These are phyloP conservation scores for Oxytorus armatus DNA, from an alignment of 2,888 invertebrate species.

Conservation along the genomic window DNA sequence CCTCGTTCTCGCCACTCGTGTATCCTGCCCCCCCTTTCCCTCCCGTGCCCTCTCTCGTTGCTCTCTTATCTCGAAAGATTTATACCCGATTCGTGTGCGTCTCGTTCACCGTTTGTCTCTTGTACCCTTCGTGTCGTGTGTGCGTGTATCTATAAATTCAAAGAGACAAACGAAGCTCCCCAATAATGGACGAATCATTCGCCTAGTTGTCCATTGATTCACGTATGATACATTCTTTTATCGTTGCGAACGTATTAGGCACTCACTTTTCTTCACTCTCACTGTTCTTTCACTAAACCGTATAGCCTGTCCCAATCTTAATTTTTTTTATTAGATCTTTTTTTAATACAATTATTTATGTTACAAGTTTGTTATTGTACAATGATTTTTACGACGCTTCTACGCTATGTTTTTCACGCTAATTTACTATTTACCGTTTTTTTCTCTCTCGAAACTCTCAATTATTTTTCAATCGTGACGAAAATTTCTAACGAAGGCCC, in stretches of 20 bases:
- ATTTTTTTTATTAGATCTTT: too few relatives aligned
- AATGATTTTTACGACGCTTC: too few relatives aligned
- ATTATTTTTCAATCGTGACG: too few relatives aligned
- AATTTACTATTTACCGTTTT: too few relatives aligned
- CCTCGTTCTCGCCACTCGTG: slow-evolving; percentile 30
- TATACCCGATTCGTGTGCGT: slow-evolving; percentile 68
- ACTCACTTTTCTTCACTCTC: slow-evolving; percentile 4
- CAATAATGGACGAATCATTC: slow-evolving; percentile 41
- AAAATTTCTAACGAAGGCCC: too few relatives aligned
- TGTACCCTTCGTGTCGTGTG: slow-evolving; percentile 38
- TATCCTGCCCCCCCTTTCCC: slow-evolving; percentile 37
- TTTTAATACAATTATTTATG: too few relatives aligned
- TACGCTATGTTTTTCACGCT: too few relatives aligned
- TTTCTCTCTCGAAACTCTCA: too few relatives aligned
- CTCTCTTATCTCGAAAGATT: slow-evolving; percentile 67
- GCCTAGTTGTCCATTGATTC: slow-evolving; percentile 34
- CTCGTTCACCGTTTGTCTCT: slow-evolving; percentile 19
- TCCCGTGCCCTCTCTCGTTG: slow-evolving; percentile 26
- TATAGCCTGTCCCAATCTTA: too few relatives aligned
- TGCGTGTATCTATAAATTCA: too few relatives aligned
- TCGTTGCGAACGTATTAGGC: slow-evolving; percentile 18
- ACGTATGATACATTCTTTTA: slow-evolving; percentile 24
- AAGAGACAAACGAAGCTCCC: slow-evolving; percentile 28
- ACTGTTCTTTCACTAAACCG: background rate
- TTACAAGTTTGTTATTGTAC: too few relatives aligned